Base-by-base conservation (phyloP, 2,888 invertebrate species). In the Hybos culiciformis region DNA sequence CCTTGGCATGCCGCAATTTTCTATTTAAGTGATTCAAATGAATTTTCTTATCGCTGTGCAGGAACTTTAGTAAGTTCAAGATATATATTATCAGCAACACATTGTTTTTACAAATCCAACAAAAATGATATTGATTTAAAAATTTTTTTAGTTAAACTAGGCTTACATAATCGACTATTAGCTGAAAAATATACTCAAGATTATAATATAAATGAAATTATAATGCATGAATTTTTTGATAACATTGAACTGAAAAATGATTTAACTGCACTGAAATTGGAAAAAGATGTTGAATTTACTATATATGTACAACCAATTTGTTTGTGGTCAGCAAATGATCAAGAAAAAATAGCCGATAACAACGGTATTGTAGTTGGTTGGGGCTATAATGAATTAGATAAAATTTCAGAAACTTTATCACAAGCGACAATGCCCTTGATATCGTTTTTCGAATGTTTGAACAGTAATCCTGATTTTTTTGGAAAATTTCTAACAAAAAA, bases 1-100 rank as follows among this genome's bases (percentile, higher is more conserved):
- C 68, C 68, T 0, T 69, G 68, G 68, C 69, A 68, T 50, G 58
- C 53, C 0, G 68, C 67, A 0, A 43, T 69, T 18, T 63, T 61
- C 40, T 41, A 38, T 18, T 23, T 41, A 20, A 41, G 33, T 11
- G 33, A 32, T 37, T 23, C 24, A 8, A 37, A 37, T 4, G 38
- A 26, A 21, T 19, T 31, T 12, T 18, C 9, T 15, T 44, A 41
- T 33, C 62, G 60, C 6, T 68, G 68, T 46, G 68, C 68, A 3
- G 68, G 68, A 3, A 66, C 63, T 5, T 45, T 69, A 31, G 44
- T 68, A 1, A 59, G 62, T 0, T 59, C 58, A 29, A 56, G 50
- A 29, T 44, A 56, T 6, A 55, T 68, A n/a, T 23, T 68, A 14
- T 66, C 67, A 47, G 51, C 49, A 17, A 45, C 37, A 4, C 65